Conservation (phyloP, 2,888 invertebrate species). For the Galeruca laticollis region DNA sequence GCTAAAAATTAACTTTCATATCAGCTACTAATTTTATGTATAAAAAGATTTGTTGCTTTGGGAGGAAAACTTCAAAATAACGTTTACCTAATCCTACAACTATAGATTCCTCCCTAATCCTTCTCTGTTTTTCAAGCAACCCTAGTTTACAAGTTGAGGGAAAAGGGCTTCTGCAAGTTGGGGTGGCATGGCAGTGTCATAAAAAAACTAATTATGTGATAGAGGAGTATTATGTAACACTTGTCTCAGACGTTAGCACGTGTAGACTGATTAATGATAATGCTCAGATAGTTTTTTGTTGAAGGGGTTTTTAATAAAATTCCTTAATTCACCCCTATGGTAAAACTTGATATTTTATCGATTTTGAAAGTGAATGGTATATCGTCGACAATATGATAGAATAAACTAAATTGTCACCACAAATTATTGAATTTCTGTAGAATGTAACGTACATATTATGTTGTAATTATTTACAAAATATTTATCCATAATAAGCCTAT, state of each 20-base stretch:
- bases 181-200: constrained; percentile 46
- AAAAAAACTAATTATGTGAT: constrained; percentile 59
- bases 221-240: constrained; percentile 55
- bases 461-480: no score
- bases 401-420: no score
- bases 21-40: no score
- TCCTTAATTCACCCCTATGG: constrained; percentile 20
- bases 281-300: constrained; percentile 39
- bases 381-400: no score
- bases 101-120: constrained; percentile 25
- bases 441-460: no score
- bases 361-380: not conserved
- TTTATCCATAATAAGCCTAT: no score
- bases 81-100: not conserved
- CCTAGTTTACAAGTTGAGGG: constrained; percentile 32
- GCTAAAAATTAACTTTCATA: no score
- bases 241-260: constrained; percentile 54
- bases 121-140: constrained; percentile 36
- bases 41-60: no score
- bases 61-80: no score
- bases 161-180: constrained; percentile 39
- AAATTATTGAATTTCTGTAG: no score
- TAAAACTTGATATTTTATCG: not conserved
- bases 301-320: constrained; percentile 35
- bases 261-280: constrained; percentile 53